Evolutionary conservation across 2,113 vertebrate species (phyloP).

Genomic region (Oreotrochilus melanogaster): DNA sequence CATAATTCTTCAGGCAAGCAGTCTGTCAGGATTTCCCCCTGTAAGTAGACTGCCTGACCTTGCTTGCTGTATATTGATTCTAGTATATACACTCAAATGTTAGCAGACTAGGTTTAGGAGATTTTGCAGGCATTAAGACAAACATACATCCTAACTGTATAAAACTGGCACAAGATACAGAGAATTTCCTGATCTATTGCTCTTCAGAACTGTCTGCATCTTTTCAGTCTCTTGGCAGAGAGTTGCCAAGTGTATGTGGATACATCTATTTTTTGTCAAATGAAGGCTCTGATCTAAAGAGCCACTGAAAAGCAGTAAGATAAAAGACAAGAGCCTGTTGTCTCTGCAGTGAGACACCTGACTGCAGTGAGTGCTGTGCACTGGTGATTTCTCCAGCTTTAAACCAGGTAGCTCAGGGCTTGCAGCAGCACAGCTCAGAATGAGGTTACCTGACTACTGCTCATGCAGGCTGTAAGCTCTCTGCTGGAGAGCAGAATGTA

Average conservation of each 20-base stretch:
- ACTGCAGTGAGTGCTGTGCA: neutral
- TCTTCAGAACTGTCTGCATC: fast-evolving
- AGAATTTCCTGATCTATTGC: neutral
- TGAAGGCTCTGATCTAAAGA: neutral
- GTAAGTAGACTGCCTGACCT: neutral
- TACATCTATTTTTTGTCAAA: neutral
- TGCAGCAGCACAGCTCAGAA: neutral
- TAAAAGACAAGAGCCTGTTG: neutral
- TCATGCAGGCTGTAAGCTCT: fast-evolving
- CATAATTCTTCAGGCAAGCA: neutral
- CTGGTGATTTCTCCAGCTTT: neutral
- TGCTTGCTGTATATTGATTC: neutral
- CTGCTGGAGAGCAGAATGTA: neutral
- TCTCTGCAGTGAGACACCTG: neutral
- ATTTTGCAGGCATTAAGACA: neutral
- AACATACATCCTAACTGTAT: neutral
- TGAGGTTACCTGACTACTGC: fast-evolving
- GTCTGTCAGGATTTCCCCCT: neutral
- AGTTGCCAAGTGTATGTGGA: neutral
- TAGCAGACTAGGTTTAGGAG: neutral
- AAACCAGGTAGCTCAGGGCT: neutral
- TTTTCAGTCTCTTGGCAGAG: neutral
- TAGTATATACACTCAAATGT: neutral
- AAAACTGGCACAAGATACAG: neutral
- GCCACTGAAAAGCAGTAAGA: neutral